Base-by-base conservation (phyloP, 2,797 vertebrate species). In the Prionace glauca region DNA sequence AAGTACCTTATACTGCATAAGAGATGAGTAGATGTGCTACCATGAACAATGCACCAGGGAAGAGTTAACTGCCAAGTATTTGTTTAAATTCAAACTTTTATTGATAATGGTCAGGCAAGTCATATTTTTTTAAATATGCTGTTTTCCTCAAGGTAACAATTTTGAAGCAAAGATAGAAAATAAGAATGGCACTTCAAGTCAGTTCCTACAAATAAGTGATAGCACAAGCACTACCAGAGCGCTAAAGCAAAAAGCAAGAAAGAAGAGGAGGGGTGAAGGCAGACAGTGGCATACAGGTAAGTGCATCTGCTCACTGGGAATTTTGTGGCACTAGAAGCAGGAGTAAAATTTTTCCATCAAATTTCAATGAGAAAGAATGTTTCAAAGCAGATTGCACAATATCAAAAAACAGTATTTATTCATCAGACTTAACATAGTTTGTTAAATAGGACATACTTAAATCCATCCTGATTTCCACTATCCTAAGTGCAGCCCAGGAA, bases 241-340 rank as follows among this genome's bases (percentile, higher is more conserved):
- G 94, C 98, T 99, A 96, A 99, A 99, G 97, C 98, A 98, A 96
- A 99, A 98, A 98, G 96, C 98, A 96, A 99, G 98, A 98, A 99
- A 98, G 97, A 99, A 98, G 98, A 99, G 98, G 98, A 98, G 98
- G 97, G 99, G 99, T 96, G 99, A 99, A 95, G 97, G 98, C 26
- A 98, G 98, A 96, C 99, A 99, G 97, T 99, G 98, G 98, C 99
- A 99, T 98, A 99, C 99, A 97, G 99, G 99, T 99, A 98, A 69
- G 96, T 95, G 72, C 26, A 71, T 87, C 69, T 69, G 95, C 11
- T 45, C 67, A 32, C 26, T 91, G 26, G 29, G 50, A 95, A 74
- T 45, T 77, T 32, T 77, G 65, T 94, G 26, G 16, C 50, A 95
- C 45, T 45, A 50, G 41, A 72, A 94, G 45, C 22, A 94, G 9